Conservation (phyloP, 1,140 invertebrate species). For the Aphelenchoides fujianensis region DNA sequence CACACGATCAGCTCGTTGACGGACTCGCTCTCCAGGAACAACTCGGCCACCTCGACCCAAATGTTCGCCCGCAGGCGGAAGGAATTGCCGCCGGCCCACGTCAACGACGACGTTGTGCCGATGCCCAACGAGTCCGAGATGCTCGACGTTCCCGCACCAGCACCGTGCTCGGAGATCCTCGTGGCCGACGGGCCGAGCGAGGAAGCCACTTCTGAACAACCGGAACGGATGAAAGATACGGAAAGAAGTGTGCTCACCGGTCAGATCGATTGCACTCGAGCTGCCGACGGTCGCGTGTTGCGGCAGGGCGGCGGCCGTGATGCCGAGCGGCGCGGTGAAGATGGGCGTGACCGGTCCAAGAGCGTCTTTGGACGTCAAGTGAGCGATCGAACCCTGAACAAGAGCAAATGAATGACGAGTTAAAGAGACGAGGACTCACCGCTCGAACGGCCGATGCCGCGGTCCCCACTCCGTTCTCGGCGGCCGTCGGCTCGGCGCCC, state of each 20-base stretch:
- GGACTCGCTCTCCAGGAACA: constrained; percentile 54
- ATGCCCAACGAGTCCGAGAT: too few species aligned
- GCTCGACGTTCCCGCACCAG: too few species aligned
- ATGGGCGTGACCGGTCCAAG: constrained; percentile 47
- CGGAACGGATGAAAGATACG: too few species aligned
- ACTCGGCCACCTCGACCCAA: constrained; percentile 60
- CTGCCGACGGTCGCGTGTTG: constrained; percentile 5
- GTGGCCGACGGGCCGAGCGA: too few species aligned
- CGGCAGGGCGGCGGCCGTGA: constrained; percentile 21
- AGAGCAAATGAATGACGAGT: background rate
- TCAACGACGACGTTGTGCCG: too few species aligned
- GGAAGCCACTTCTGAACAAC: too few species aligned
- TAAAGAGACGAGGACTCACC: constrained; percentile 1
- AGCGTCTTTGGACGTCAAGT: constrained; percentile 30
- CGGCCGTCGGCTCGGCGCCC: background rate
- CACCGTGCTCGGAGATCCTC: too few species aligned
- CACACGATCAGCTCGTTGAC: constrained; percentile 52
- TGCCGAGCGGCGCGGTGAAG: constrained; percentile 53
- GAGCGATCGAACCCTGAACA: constrained; percentile 8
- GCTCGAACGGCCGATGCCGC: background rate
- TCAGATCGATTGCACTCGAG: too few species aligned
- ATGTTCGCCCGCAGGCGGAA: constrained; percentile 58
- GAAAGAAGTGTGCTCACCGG: too few species aligned
- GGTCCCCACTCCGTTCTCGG: background rate
- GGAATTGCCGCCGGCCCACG: too few species aligned